phyloP scores from a whole-genome alignment of 2,888 invertebrate species.

The Cosmia pyralina region DNA sequence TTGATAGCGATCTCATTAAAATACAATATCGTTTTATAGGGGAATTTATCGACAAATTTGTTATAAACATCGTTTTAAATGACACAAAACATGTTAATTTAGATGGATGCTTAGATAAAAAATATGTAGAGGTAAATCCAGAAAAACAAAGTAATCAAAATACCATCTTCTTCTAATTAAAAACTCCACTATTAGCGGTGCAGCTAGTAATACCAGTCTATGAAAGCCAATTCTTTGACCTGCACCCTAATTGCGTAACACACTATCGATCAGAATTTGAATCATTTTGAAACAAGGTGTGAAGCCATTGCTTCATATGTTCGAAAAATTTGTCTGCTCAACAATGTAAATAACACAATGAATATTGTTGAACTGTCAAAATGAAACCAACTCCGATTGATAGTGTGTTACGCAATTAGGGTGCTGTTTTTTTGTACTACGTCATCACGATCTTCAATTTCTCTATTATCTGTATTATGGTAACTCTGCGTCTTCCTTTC shows the following conservation, averaged over 20 bases:
- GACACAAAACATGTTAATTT: constrained; percentile 1
- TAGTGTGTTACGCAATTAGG: too few species aligned
- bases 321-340: too few species aligned
- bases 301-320: too few species aligned
- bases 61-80: neutral
- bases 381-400: too few species aligned
- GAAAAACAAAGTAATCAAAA: neutral
- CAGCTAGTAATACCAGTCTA: neutral
- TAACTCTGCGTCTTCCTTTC: neutral
- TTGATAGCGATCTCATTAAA: constrained; percentile 11
- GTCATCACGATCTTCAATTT: neutral
- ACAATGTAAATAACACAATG: too few species aligned
- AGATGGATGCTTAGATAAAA: constrained; percentile 2
- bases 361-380: too few species aligned
- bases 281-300: too few species aligned
- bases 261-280: too few species aligned
- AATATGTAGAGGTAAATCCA: neutral
- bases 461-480: neutral
- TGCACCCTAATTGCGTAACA: too few species aligned
- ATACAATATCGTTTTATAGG: constrained; percentile 13
- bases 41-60: constrained; percentile 8
- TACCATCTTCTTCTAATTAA: neutral
- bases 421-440: neutral
- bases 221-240: neutral
- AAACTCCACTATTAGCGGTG: neutral